A percentile compares a stretch with the other conserved stretches of the same genome.
Conservation (phyloP, 2,797 vertebrate genomes). For the Chiroxiphia lanceolata region DNA sequence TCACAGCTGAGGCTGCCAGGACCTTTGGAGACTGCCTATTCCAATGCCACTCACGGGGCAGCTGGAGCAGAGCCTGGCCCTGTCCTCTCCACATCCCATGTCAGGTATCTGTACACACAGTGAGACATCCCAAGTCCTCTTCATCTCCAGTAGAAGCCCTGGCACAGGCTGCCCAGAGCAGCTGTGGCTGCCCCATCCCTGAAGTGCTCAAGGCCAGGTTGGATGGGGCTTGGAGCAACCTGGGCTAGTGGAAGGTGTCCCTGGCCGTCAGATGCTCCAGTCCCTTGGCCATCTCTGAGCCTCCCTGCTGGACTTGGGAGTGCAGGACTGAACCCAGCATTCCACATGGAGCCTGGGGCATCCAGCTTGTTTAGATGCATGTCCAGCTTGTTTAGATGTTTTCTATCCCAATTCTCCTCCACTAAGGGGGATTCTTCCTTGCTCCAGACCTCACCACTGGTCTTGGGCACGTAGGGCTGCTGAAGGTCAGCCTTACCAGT, state of each 20-base stretch:
- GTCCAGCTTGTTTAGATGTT: not conserved
- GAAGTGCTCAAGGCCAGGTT: not conserved
- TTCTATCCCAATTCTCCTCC: not conserved
- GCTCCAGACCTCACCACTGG: not conserved
- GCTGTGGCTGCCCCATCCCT: not conserved
- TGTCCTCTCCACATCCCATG: fast-evolving
- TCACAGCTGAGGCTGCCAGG: not conserved
- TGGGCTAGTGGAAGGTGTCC: not conserved
- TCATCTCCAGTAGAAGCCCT: not conserved
- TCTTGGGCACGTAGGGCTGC: not conserved
- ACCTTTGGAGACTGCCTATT: not conserved
- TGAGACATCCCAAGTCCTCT: not conserved
- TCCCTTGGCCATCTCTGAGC: not conserved
- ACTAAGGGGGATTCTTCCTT: not conserved
- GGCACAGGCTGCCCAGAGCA: not conserved
- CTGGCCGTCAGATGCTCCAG: not conserved
- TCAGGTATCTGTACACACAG: not conserved
- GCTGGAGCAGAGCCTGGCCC: not conserved
- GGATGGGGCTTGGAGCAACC: not conserved
- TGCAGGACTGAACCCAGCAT: not conserved
- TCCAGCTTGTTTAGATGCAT: not conserved
- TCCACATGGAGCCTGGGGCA: fast-evolving
- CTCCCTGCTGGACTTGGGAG: fast-evolving
- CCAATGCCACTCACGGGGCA: fast-evolving
- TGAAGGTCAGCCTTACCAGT: not conserved